Evolutionary conservation across 2,888 invertebrate genomes (phyloP).

Genomic region (Cataglyphis rosenhaueri): DNA sequence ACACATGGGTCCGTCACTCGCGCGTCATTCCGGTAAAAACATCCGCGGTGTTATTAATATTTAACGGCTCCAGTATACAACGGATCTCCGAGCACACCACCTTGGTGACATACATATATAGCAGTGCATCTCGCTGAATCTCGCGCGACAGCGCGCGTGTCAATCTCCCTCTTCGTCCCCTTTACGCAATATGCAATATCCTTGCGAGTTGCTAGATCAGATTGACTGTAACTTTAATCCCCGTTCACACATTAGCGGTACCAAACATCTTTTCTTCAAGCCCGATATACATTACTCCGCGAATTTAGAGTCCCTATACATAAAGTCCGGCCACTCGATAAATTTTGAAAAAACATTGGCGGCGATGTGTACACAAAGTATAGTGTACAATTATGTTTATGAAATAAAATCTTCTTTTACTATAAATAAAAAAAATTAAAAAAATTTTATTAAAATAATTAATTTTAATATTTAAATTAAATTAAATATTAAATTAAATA

Average conservation of each 20-base stretch:
- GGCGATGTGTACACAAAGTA: too few species aligned
- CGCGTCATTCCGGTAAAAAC: slow-evolving; percentile 78
- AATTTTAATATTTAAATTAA: too few species aligned
- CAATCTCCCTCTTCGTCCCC: neutral
- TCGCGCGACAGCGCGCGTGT: slow-evolving; percentile 42
- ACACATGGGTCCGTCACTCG: slow-evolving; percentile 66
- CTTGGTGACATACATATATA: slow-evolving; percentile 71
- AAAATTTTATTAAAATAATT: too few species aligned
- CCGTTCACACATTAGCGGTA: neutral
- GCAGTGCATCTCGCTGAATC: slow-evolving; percentile 20
- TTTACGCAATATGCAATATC: neutral
- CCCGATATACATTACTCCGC: too few species aligned
- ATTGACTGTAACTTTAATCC: neutral
- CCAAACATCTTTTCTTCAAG: too few species aligned
- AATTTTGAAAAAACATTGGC: too few species aligned
- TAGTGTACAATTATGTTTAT: too few species aligned
- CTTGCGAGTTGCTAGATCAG: neutral
- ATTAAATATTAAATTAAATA: too few species aligned
- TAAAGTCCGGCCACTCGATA: too few species aligned
- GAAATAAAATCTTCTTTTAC: too few species aligned
- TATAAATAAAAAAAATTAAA: too few species aligned
- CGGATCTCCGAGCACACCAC: slow-evolving; percentile 71
- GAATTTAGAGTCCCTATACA: too few species aligned
- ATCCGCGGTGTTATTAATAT: slow-evolving; percentile 76
- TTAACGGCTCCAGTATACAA: slow-evolving; percentile 68